Percentiles rank a stretch among this genome's conserved stretches.
Conservation (phyloP, 2,113 vertebrate species). For the Gasterosteus aculeatus region DNA sequence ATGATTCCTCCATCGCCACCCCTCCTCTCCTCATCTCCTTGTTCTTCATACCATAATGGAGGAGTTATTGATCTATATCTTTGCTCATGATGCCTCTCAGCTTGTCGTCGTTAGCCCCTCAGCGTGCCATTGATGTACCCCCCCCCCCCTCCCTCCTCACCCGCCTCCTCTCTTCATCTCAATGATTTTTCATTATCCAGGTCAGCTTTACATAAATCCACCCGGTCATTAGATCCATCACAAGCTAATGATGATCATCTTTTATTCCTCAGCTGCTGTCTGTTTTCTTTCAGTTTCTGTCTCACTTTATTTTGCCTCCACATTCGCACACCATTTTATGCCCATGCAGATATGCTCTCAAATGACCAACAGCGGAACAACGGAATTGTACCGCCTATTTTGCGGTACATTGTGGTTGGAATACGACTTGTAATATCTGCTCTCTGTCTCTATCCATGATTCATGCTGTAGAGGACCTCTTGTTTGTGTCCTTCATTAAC, state of each 20-base stretch:
- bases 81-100: conserved; percentile 74
- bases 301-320: conserved; percentile 31
- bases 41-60: conserved; percentile 61
- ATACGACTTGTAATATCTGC: not conserved
- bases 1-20: conserved; percentile 66
- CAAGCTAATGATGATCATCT: conserved; percentile 72
- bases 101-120: conserved; percentile 72
- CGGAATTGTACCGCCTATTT: conserved; percentile 1
- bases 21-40: conserved; percentile 54
- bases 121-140: conserved; percentile 72
- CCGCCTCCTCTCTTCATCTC: conserved; percentile 42
- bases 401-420: not conserved
- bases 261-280: conserved; percentile 56
- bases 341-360: not conserved
- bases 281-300: conserved; percentile 35
- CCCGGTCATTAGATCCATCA: conserved; percentile 78
- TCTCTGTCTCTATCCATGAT: conserved; percentile 14
- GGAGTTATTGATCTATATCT: conserved; percentile 83
- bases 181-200: conserved; percentile 73
- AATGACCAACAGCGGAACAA: not conserved
- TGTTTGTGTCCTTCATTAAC: conserved; percentile 64
- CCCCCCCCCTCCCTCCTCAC: conserved; percentile 28
- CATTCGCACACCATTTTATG: conserved; percentile 10
- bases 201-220: conserved; percentile 71
- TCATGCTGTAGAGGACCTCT: conserved; percentile 43